Percentiles rank a stretch among this genome's conserved stretches.
Conservation (phyloP, 2,113 vertebrate genomes). For the Machaerirhynchus nigripectus region DNA sequence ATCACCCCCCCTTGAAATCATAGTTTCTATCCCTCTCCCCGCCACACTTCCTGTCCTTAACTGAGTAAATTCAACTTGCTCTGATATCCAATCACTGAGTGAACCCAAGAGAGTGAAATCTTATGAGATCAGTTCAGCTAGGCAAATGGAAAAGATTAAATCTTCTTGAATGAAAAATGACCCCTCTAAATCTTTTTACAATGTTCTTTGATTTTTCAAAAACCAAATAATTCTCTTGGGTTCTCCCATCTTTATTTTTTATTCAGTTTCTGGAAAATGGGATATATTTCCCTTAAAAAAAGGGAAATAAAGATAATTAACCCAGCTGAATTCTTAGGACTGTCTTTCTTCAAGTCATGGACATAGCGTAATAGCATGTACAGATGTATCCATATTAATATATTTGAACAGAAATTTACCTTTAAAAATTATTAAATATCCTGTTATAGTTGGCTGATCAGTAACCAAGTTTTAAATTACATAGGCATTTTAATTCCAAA, state of each 20-base stretch:
- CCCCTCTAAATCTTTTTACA: rapidly evolving
- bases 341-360: not conserved
- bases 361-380: not conserved
- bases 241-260: not conserved
- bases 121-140: not conserved
- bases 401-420: not conserved
- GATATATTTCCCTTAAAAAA: not conserved
- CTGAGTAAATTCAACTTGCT: not conserved
- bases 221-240: rapidly evolving
- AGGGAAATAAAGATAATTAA: not conserved
- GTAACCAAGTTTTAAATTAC: not conserved
- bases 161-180: not conserved
- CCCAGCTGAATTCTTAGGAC: not conserved
- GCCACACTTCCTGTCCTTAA: rapidly evolving
- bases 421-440: not conserved
- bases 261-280: not conserved
- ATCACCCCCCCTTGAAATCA: not conserved
- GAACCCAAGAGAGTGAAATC: not conserved
- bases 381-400: not conserved
- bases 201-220: not conserved
- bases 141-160: not conserved
- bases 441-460: no score
- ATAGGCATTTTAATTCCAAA: not conserved
- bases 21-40: not conserved
- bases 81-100: not conserved